These are phyloP conservation scores for Melopsittacus undulatus DNA, from an alignment of 2,797 vertebrate genomes.

Conservation along the genomic window DNA sequence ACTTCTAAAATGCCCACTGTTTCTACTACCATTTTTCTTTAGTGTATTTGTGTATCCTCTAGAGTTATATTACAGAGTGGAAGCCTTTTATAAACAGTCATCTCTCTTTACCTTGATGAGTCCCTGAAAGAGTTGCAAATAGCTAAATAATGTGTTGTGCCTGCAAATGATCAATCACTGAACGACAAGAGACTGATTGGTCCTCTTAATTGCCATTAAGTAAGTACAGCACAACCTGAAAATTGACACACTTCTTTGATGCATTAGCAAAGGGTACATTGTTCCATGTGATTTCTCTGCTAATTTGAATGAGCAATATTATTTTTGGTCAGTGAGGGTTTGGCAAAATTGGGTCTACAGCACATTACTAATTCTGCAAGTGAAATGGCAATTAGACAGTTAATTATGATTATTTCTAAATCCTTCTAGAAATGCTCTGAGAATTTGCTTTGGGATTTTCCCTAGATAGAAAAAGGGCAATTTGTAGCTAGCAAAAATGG, in stretches of 20 bases:
- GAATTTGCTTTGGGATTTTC: not conserved
- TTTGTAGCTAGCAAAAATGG: not conserved
- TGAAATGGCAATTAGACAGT: not conserved
- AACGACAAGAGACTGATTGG: not conserved
- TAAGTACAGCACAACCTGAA: not conserved
- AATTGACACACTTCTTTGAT: not conserved
- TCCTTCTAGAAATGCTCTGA: not conserved
- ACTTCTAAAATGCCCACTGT: not conserved
- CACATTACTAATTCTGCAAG: not conserved
- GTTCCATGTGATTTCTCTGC: not conserved
- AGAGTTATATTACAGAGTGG: not conserved
- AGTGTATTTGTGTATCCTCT: not conserved
- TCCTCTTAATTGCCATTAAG: not conserved
- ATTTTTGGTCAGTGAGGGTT: not conserved
- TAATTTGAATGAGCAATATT: not conserved
- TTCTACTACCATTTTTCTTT: not conserved
- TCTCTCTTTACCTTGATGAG: not conserved
- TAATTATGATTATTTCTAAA: not conserved
- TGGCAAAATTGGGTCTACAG: not conserved
- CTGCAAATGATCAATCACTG: not conserved
- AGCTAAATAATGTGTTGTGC: not conserved
- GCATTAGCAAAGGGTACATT: not conserved
- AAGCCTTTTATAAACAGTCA: not conserved
- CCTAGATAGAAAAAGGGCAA: not conserved
- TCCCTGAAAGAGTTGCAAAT: not conserved